Percentiles rank a stretch among this genome's conserved stretches.
phyloP scores from a whole-genome alignment of 2,888 invertebrate species.

The Serrognathus titanus region DNA sequence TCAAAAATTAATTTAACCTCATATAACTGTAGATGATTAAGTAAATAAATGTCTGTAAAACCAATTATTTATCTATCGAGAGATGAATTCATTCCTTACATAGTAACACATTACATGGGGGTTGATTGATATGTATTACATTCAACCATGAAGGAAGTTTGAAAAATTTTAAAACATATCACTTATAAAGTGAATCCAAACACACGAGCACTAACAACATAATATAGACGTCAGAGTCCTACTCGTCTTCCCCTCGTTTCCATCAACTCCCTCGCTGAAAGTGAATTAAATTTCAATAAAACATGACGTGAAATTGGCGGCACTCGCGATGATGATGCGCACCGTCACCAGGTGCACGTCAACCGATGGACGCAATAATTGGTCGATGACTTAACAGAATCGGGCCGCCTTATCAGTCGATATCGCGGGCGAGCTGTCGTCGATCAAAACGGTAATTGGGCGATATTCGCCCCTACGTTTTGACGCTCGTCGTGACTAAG shows the following conservation, averaged over 20 bases:
- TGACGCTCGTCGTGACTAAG: slow-evolving; percentile 36
- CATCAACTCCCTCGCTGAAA: background rate
- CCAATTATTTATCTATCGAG: too few relatives aligned
- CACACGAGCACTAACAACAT: background rate
- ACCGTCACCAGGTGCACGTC: slow-evolving; percentile 1
- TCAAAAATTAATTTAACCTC: too few relatives aligned
- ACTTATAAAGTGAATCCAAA: background rate
- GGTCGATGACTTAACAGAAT: slow-evolving; percentile 43
- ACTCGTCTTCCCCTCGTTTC: background rate
- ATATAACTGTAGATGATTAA: too few relatives aligned
- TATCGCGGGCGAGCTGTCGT: slow-evolving; percentile 34
- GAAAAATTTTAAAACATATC: background rate
- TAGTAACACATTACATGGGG: too few relatives aligned
- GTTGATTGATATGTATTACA: too few relatives aligned
- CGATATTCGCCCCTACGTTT: slow-evolving; percentile 29
- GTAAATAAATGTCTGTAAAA: too few relatives aligned
- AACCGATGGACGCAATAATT: slow-evolving; percentile 31
- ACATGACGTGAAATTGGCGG: background rate
- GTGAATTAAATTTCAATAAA: slow-evolving; percentile 4
- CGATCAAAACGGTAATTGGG: slow-evolving; percentile 40
- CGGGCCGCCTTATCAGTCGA: slow-evolving; percentile 35
- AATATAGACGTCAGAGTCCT: background rate
- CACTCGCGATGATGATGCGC: background rate
- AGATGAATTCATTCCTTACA: too few relatives aligned
- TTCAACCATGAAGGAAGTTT: too few relatives aligned